A percentile compares a stretch with the other conserved stretches of the same genome.
Evolutionary conservation across 2,113 vertebrate species (phyloP).

Genomic region (Numenius arquata): DNA sequence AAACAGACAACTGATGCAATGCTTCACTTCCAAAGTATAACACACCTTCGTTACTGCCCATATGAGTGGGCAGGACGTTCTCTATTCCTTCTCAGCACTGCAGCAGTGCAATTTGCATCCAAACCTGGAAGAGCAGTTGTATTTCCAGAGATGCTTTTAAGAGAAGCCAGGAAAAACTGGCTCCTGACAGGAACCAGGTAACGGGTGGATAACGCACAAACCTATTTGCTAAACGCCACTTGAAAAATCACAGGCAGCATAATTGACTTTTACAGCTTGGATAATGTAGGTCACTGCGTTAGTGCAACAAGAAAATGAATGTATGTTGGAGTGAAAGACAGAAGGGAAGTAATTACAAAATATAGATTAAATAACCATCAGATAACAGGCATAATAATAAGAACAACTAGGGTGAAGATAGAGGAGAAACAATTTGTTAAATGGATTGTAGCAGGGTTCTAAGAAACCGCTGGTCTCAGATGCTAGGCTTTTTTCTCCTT

Average conservation of each 20-base stretch:
- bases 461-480: neutral
- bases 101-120: neutral
- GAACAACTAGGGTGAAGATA: slow-evolving; percentile 29
- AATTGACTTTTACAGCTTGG: slow-evolving; percentile 49
- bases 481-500: neutral
- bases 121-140: neutral
- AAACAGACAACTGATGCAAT: neutral
- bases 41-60: neutral
- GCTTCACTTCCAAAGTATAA: neutral
- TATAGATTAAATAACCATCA: slow-evolving; percentile 70
- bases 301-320: slow-evolving; percentile 48
- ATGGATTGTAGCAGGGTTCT: slow-evolving; percentile 21
- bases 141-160: neutral
- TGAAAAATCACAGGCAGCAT: slow-evolving; percentile 60
- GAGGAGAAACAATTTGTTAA: slow-evolving; percentile 55
- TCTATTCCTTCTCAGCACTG: neutral
- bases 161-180: neutral
- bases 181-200: neutral
- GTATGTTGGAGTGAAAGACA: slow-evolving; percentile 48
- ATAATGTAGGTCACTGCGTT: slow-evolving; percentile 69
- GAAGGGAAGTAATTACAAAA: slow-evolving; percentile 72
- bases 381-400: slow-evolving; percentile 66
- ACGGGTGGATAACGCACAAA: neutral
- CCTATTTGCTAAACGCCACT: slow-evolving; percentile 40
- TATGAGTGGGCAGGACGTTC: neutral